Base-by-base conservation (phyloP, 2,797 vertebrate species). In the Tachyglossus aculeatus region DNA sequence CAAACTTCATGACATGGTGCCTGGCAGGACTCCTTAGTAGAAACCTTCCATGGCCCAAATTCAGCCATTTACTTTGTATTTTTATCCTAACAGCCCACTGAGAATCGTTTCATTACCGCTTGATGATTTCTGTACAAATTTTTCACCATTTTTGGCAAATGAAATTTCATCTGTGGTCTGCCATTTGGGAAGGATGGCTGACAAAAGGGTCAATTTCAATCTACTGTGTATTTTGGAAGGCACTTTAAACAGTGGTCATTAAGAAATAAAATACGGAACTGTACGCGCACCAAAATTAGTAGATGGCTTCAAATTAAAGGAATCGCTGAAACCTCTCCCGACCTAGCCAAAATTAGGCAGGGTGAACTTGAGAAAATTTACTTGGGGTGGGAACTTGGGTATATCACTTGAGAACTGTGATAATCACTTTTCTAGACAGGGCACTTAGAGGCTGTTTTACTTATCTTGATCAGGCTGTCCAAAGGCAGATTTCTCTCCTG, bases 161-260 rank as follows among this genome's bases (percentile, higher is more conserved):
- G 52, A 47, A 78, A 51, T 79, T 57, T 81, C 71, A 73, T 83
- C 78, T 71, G 44, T 63, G 56, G 62, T 24, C 27, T 4, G 65
- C 80, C 75, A 63, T 73, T 48, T 71, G 68, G 59, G 0, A 1
- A 40, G 66, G 62, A 71, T 4, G 65, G 70, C 78, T 77, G 80
- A 81, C 82, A 59, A 71, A n/a, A 56, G 63, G 80, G 81, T 85
- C 82, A 76, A 78, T 87, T 83, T 76, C 75, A 81, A 83, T 83
- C 73, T 85, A 80, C 48, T 79, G 73, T 67, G 10, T 3, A 79
- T 79, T 78, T 78, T 73, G 55, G 79, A 85, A 81, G 73, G 21
- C 40, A 75, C 47, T 77, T 75, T 81, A 85, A 81, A 71, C 55
- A 39, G 52, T 69, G 65, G 80, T 77, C 77, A 87, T 87, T 83